Evolutionary conservation across 1,140 invertebrate genomes (phyloP).

Genomic region (Pogonomyrmex barbatus): DNA sequence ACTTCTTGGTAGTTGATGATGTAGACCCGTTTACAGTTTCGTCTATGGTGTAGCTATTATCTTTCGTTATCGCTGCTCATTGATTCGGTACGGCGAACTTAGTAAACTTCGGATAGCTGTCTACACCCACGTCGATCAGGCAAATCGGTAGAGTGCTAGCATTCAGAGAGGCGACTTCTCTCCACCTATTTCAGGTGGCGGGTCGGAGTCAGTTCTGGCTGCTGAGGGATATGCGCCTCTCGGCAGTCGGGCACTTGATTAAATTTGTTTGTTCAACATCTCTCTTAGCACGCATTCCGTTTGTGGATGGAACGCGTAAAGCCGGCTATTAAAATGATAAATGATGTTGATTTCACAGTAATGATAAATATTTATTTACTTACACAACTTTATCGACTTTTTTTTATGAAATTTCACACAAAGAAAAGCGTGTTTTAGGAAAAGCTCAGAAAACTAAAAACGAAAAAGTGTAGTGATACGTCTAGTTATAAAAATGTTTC

Average conservation of each 20-base stretch:
- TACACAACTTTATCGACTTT: not conserved
- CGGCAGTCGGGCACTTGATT: constrained; percentile 58
- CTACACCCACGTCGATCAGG: constrained; percentile 46
- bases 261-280: constrained; percentile 64
- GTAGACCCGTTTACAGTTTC: constrained; percentile 2
- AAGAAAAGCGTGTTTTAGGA: not conserved
- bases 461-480: not conserved
- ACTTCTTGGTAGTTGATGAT: constrained; percentile 11
- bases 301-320: constrained; percentile 20
- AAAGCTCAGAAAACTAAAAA: not conserved
- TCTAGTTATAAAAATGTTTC: not conserved
- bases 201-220: constrained; percentile 1
- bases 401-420: not conserved
- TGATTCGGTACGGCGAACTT: constrained; percentile 61
- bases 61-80: constrained; percentile 55
- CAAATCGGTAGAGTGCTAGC: constrained; percentile 32
- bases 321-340: constrained; percentile 35
- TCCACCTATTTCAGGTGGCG: constrained; percentile 30
- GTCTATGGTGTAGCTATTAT: constrained; percentile 57
- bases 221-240: constrained; percentile 31
- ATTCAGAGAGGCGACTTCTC: constrained; percentile 41
- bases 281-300: constrained; percentile 48
- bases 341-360: not conserved
- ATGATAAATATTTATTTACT: not conserved
- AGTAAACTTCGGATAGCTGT: constrained; percentile 52